These are phyloP conservation scores for Coranthus polyacanthus DNA, from an alignment of 2,797 vertebrate species.

Conservation along the genomic window DNA sequence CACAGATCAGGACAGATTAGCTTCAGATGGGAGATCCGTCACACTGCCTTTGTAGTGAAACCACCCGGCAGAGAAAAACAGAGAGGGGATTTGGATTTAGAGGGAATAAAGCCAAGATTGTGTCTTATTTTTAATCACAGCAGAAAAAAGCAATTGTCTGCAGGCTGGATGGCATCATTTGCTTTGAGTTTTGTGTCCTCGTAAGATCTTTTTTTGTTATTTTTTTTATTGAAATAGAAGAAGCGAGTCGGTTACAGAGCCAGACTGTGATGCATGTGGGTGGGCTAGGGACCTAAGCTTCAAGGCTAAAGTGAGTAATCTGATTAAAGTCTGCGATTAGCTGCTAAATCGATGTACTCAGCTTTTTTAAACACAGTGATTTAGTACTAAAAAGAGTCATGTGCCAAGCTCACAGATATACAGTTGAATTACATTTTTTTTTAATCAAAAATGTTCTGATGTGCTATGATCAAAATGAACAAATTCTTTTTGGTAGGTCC, in stretches of 20 bases:
- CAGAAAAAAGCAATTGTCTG: conserved; percentile 44
- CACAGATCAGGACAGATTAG: conserved; percentile 57
- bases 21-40: conserved; percentile 45
- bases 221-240: background rate
- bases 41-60: conserved; percentile 60
- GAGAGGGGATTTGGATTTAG: conserved; percentile 50
- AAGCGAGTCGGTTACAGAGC: background rate
- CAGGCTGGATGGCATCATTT: conserved; percentile 24
- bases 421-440: background rate
- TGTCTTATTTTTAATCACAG: conserved; percentile 51
- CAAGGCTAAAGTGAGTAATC: conserved; percentile 53
- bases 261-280: conserved; percentile 35
- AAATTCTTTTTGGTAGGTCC: too few relatives aligned
- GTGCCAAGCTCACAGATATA: conserved; percentile 11
- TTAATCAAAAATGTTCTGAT: too few relatives aligned
- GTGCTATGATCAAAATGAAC: too few relatives aligned
- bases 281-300: conserved; percentile 44
- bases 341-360: conserved; percentile 50
- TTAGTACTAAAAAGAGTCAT: conserved; percentile 22
- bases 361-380: conserved; percentile 39
- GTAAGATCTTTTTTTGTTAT: conserved; percentile 16
- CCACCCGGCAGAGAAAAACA: conserved; percentile 41
- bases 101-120: conserved; percentile 45
- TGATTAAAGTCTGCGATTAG: conserved; percentile 63
- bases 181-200: conserved; percentile 40